A percentile compares a stretch with the other conserved stretches of the same genome.
These are phyloP conservation scores for Cylindroiulus punctatus DNA, from an alignment of 2,888 invertebrate species.

Conservation along the genomic window DNA sequence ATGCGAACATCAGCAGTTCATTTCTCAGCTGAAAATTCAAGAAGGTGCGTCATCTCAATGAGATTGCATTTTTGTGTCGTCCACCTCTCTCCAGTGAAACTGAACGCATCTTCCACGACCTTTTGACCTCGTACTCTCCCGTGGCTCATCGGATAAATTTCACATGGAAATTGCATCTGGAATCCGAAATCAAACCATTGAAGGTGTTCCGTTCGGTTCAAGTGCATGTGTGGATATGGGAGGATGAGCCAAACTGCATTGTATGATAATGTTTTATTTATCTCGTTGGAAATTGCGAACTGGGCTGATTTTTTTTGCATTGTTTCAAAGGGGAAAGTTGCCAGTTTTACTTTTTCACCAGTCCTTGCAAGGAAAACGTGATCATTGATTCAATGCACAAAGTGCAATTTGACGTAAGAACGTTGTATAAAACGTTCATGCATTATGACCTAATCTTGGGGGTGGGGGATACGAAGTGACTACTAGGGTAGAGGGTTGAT, in stretches of 20 bases:
- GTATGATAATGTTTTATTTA: constrained; percentile 3
- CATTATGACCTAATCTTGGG: no score
- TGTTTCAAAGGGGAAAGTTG: background rate
- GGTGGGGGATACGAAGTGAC: no score
- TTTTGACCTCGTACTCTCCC: background rate
- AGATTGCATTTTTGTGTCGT: constrained; percentile 2
- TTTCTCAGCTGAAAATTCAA: background rate
- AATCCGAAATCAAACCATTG: background rate
- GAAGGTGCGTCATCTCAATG: background rate
- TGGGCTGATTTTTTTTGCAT: background rate
- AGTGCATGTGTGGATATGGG: background rate
- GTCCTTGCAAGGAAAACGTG: no score
- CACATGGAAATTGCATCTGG: constrained; percentile 4
- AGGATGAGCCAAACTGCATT: constrained; percentile 16
- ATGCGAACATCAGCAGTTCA: background rate
- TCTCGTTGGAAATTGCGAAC: background rate
- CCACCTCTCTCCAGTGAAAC: background rate
- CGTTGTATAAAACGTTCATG: no score
- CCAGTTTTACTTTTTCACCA: background rate
- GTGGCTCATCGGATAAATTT: constrained; percentile 15
- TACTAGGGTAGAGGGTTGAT: no score
- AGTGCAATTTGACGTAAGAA: no score
- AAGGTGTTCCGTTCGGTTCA: background rate
- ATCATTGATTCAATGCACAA: no score
- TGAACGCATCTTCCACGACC: background rate